Evolutionary conservation across 2,888 invertebrate genomes (phyloP).

Genomic region (Spilarctia lutea): DNA sequence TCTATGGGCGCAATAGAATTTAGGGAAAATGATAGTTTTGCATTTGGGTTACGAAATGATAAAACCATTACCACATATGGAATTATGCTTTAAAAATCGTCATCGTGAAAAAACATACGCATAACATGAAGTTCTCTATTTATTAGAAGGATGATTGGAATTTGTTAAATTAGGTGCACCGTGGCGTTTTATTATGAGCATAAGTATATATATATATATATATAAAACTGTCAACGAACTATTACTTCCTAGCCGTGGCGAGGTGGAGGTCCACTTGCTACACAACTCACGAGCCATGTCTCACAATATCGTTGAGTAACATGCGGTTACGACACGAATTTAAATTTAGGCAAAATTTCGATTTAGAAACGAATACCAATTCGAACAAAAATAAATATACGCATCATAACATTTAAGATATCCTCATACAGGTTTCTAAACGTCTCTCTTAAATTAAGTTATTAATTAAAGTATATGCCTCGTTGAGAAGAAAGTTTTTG

Average conservation of each 20-base stretch:
- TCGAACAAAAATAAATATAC: conserved; percentile 2
- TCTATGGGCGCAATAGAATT: no score
- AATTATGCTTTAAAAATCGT: no score
- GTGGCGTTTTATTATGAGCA: no score
- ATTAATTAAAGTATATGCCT: conserved; percentile 16
- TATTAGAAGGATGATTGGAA: background rate
- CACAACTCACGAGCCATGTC: background rate
- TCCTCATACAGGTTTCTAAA: conserved; percentile 1
- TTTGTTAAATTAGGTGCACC: no score
- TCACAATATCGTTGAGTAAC: background rate
- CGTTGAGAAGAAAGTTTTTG: conserved; percentile 20
- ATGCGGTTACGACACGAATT: background rate
- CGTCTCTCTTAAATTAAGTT: conserved; percentile 11
- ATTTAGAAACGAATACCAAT: background rate
- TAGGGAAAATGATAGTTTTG: no score
- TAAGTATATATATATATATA: background rate
- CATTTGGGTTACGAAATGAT: no score
- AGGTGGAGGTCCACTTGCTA: background rate
- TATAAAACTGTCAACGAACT: background rate
- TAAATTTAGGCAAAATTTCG: conserved; percentile 6
- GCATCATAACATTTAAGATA: background rate
- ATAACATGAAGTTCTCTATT: background rate
- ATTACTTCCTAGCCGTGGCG: background rate
- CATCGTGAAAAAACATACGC: no score
- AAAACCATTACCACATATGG: no score